Evolutionary conservation across 2,113 vertebrate species (phyloP), one percentile per base, ranked within the genome.

Genomic region (Myrmecobius fasciatus): DNA sequence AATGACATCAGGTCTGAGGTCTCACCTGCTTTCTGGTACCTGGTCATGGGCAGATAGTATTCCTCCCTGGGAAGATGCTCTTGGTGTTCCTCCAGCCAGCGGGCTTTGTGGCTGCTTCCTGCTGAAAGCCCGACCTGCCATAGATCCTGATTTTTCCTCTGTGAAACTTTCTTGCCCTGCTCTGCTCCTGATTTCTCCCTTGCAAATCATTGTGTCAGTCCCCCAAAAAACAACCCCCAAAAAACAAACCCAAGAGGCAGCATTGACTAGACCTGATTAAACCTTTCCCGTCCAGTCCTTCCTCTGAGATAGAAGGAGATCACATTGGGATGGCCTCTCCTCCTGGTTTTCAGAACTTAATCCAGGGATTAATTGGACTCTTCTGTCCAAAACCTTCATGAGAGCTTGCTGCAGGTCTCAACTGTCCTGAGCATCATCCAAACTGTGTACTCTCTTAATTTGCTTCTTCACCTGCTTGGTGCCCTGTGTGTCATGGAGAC

Each of bases 401-500:
- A 49, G 52, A 53, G 52, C 54, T 53, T 22, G 56, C 25, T 47
- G 36, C 51, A 26, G 22, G 52, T 53, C n/a, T 47, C 36, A 52
- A 43, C 3, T 53, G 8, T 75, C 31, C n/a, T 60, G 31, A 49
- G 43, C 7, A 0, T 22, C 51, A 4, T 52, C 28, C 24, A 43
- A n/a, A 6, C 52, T 51, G 60, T 25, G 56, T 11, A 91, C 52
- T 75, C 52, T 94, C 88, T 47, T 25, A 8, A 92, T 90, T 90
- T 53, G 53, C 8, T 93, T 89, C 89, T 89, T 51, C 25, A 46
- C 47, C 28, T 83, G 53, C 43, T 11, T 67, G 9, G 1, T n/a
- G 90, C 25, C n/a, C 47, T 0, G 0, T 11, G 24, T 26, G 2
- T 56, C 12, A 49, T 6, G 1, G 2, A 22, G 49, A n/a, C 20